These are phyloP conservation scores for Hippocampus barbouri DNA, from an alignment of 2,113 vertebrate species.

Conservation along the genomic window DNA sequence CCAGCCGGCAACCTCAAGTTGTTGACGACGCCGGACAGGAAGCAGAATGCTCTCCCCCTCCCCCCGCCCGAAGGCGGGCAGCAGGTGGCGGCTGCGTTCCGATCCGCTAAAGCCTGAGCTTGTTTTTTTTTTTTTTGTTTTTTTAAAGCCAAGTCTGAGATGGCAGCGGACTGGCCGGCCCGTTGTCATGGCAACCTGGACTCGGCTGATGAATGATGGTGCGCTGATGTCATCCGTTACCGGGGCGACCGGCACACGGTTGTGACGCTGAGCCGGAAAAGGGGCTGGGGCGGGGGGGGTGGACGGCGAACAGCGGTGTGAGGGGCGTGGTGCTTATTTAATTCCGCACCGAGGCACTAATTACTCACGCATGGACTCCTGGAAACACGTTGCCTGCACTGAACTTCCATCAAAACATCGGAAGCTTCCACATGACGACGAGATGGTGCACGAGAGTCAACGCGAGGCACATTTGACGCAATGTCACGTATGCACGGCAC, in stretches of 20 bases:
- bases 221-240: conserved; percentile 76
- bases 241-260: conserved; percentile 63
- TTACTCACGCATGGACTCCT: neutral
- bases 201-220: conserved; percentile 56
- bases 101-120: neutral
- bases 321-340: neutral
- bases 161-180: neutral
- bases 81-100: neutral
- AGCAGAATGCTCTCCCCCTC: neutral
- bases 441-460: neutral
- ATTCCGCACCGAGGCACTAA: neutral
- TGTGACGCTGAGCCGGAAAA: conserved; percentile 51
- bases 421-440: neutral
- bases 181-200: conserved; percentile 56
- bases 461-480: neutral
- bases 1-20: neutral
- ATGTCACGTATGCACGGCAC: too few relatives aligned
- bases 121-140: neutral
- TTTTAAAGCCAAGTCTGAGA: neutral
- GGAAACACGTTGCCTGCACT: neutral
- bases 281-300: conserved; percentile 7
- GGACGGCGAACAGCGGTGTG: neutral
- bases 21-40: neutral
- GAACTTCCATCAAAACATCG: neutral
- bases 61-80: neutral